These are phyloP conservation scores for Coendou prehensilis DNA, from an alignment of 2,797 vertebrate species.

Conservation along the genomic window DNA sequence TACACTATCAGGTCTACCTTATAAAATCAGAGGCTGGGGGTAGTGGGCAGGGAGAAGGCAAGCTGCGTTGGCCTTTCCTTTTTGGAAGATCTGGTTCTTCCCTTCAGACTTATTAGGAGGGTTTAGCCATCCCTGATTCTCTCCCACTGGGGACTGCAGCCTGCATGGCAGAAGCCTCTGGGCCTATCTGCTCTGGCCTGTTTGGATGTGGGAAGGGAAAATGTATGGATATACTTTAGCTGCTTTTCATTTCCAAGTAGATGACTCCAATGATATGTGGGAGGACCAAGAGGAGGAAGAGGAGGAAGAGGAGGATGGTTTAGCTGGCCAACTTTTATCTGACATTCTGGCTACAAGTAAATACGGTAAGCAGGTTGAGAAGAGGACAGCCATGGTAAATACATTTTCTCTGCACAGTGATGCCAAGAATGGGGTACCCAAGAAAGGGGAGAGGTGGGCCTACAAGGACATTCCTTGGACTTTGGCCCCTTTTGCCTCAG, in stretches of 20 bases:
- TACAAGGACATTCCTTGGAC: neutral
- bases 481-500: neutral
- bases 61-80: neutral
- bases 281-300: constrained; percentile 96
- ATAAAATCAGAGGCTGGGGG: neutral
- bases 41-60: neutral
- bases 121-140: neutral
- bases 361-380: constrained; percentile 92
- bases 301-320: constrained; percentile 93
- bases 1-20: neutral
- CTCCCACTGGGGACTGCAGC: neutral
- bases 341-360: constrained; percentile 98
- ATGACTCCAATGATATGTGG: constrained; percentile 97
- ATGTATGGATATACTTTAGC: neutral
- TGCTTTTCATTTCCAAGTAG: constrained; percentile 79
- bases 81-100: neutral
- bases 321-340: constrained; percentile 97
- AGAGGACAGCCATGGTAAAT: neutral
- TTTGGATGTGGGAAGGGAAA: neutral
- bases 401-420: neutral
- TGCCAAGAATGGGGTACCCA: neutral
- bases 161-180: neutral
- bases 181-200: neutral
- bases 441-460: neutral
- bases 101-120: neutral